These are phyloP conservation scores for Cololabis saira DNA, from an alignment of 2,113 vertebrate species.

Conservation along the genomic window DNA sequence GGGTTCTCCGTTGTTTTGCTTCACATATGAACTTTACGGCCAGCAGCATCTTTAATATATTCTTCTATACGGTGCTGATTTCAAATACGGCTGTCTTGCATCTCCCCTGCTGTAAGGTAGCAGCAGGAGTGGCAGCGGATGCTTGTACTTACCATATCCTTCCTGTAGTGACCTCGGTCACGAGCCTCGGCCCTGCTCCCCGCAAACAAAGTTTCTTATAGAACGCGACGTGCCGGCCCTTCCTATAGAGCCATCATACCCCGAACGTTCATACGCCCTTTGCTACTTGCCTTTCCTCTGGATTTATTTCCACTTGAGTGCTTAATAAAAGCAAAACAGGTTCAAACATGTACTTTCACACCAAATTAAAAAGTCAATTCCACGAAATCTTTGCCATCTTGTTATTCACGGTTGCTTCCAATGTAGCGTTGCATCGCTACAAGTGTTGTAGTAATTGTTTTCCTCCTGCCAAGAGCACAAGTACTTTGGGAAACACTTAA, in stretches of 20 bases:
- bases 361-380: background rate
- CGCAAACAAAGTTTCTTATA: slow-evolving; percentile 56
- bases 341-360: too few species aligned
- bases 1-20: background rate
- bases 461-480: slow-evolving; percentile 21
- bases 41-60: background rate
- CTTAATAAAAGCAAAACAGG: too few species aligned
- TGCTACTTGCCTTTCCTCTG: too few species aligned
- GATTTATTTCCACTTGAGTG: too few species aligned
- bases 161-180: slow-evolving; percentile 76
- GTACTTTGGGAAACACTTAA: slow-evolving; percentile 20
- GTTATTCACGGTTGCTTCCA: background rate
- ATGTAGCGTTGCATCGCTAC: background rate
- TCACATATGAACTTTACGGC: background rate
- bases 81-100: slow-evolving; percentile 9
- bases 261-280: too few species aligned
- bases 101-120: slow-evolving; percentile 22
- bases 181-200: slow-evolving; percentile 56
- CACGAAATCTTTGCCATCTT: background rate
- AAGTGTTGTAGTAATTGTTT: too few species aligned
- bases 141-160: slow-evolving; percentile 72
- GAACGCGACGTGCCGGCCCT: slow-evolving; percentile 55
- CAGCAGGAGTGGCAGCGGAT: slow-evolving; percentile 58
- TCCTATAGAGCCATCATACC: slow-evolving; percentile 52
- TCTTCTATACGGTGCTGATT: background rate